These are phyloP conservation scores for Oncorhynchus keta DNA, from an alignment of 2,113 vertebrate genomes.

Conservation along the genomic window DNA sequence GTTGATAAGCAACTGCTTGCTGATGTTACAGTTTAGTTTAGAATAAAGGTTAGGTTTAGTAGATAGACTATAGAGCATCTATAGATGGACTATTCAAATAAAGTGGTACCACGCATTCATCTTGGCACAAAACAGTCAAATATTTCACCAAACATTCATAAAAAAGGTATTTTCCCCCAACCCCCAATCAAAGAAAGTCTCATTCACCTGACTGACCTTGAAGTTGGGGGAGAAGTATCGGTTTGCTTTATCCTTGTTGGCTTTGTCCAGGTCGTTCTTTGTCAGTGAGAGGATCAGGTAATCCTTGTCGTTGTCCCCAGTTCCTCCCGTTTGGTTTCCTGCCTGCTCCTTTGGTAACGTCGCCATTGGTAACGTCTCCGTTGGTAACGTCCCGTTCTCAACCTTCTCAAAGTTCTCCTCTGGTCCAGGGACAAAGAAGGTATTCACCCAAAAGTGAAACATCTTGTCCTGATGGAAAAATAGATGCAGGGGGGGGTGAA, in stretches of 20 bases:
- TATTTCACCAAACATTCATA: no score
- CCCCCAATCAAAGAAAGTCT: neutral
- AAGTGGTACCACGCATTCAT: no score
- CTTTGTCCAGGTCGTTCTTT: constrained; percentile 97
- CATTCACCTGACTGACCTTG: constrained; percentile 77
- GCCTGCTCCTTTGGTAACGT: constrained; percentile 86
- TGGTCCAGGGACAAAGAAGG: constrained; percentile 94
- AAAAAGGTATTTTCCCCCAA: no score
- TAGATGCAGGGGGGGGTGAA: neutral
- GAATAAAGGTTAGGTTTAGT: no score
- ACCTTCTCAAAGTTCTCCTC: constrained; percentile 80
- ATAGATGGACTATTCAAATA: no score
- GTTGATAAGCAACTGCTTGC: no score
- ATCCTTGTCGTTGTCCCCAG: constrained; percentile 74
- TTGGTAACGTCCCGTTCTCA: constrained; percentile 89
- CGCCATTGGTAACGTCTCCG: constrained; percentile 62
- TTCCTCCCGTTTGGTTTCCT: constrained; percentile 74
- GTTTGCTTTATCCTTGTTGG: constrained; percentile 99
- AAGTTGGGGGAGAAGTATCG: constrained; percentile 98
- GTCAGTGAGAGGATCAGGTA: constrained; percentile 91
- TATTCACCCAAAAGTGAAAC: constrained; percentile 99
- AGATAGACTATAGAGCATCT: no score
- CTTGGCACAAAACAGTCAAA: no score
- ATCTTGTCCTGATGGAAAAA: constrained; percentile 86
- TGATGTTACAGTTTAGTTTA: no score